Evolutionary conservation across 2,113 vertebrate genomes (phyloP).

Genomic region (Rattus norvegicus): GRCr8 NC_086020.1:235577001-235577500

Average conservation of each 20-base stretch:
- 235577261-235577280: constrained; percentile 1
- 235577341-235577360: not conserved
- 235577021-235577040: constrained; percentile 26
- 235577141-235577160: constrained; percentile 50
- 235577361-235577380: not conserved
- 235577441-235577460: constrained; percentile 12
- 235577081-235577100: constrained; percentile 38
- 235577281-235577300: not conserved
- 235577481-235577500: not conserved
- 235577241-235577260: not conserved
- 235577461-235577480: not conserved
- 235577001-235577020: not conserved
- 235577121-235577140: constrained; percentile 40
- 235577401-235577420: not conserved
- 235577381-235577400: not conserved
- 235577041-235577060: constrained; percentile 56
- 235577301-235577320: not conserved
- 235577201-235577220: not conserved
- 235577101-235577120: constrained; percentile 48
- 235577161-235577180: constrained; percentile 26
- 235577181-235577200: constrained; percentile 22
- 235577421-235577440: not conserved
- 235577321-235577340: not conserved
- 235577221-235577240: not conserved
- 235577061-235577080: constrained; percentile 6